Conservation (phyloP, 1,140 invertebrate genomes). For the Anastrepha obliqua region DNA sequence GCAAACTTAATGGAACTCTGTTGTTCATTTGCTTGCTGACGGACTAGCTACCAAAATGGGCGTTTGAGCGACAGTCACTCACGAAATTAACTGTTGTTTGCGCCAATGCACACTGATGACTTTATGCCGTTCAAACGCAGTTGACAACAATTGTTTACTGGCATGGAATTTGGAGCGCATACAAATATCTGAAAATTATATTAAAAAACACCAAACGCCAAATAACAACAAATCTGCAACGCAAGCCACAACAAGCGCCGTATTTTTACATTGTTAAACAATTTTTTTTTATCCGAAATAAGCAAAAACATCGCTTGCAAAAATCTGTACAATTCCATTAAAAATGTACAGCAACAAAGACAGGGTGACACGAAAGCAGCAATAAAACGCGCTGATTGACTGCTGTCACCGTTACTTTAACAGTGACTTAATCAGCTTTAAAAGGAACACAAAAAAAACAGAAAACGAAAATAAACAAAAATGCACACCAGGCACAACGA, state of each 20-base stretch:
- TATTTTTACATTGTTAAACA: neutral
- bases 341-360: neutral
- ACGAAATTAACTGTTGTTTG: neutral
- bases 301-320: neutral
- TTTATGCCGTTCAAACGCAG: neutral
- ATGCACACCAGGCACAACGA: neutral
- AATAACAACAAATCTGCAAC: too few relatives aligned
- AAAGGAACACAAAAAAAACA: neutral
- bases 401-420: constrained; percentile 31
- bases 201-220: too few relatives aligned
- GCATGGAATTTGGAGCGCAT: neutral
- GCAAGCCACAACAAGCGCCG: neutral
- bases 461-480: neutral
- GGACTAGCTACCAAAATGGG: neutral
- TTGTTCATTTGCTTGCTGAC: too few relatives aligned
- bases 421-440: neutral
- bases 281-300: neutral
- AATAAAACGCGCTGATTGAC: constrained; percentile 13
- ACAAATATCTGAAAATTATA: neutral
- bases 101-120: neutral
- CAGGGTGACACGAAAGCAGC: neutral
- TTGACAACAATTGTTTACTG: neutral
- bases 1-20: too few relatives aligned
- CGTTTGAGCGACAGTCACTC: neutral
- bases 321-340: neutral